Base-by-base conservation (phyloP, 2,113 vertebrate genomes). In the Coturnix japonica region DNA sequence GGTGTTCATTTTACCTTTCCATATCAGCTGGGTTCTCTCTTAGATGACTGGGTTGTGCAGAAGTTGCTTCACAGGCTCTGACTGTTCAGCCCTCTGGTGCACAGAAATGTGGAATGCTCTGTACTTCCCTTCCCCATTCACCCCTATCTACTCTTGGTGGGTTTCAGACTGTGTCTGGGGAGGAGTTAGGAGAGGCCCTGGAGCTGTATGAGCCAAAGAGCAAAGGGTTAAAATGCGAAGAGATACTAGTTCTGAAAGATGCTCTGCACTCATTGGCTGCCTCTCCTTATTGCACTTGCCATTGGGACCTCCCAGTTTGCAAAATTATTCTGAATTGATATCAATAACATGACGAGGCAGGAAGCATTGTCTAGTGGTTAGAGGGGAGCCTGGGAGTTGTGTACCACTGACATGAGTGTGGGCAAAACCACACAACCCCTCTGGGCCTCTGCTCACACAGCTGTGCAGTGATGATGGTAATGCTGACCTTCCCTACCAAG, bases 1-100 rank as follows among this genome's bases (percentile, higher is more conserved):
- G 56, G 26, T 28, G 56, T 20, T 46, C 8, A 2, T 89, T 87
- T 97, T 97, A 97, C 96, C 96, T 97, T 95, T 97, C 96, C 96
- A 96, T 97, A 91, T 37, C 46, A 85, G 63, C 54, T 56, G 86
- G 74, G n/a, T 21, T 90, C 26, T 89, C 75, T 63, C 66, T 91
- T 75, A 74, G 61, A 37, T 71, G 93, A 31, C 17, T 49, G 51
- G 56, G 25, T 33, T 63, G 74, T 63, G 44, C 66, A 44, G 31
- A 90, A 21, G 46, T 59, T 81, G 31, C 85, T 69, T 83, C 0
- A 1, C 51, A 74, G 53, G 56, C 61, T 87, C 73, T 1, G 85
- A 66, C 73, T 73, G 28, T 46, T 72, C 56, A 78, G 72, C 57
- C 41, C 67, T 93, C 77, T 22, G 84, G 74, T 64, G 81, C 41